Base-by-base conservation (phyloP, 2,113 vertebrate genomes). In the Oophaga pumilio region DNA sequence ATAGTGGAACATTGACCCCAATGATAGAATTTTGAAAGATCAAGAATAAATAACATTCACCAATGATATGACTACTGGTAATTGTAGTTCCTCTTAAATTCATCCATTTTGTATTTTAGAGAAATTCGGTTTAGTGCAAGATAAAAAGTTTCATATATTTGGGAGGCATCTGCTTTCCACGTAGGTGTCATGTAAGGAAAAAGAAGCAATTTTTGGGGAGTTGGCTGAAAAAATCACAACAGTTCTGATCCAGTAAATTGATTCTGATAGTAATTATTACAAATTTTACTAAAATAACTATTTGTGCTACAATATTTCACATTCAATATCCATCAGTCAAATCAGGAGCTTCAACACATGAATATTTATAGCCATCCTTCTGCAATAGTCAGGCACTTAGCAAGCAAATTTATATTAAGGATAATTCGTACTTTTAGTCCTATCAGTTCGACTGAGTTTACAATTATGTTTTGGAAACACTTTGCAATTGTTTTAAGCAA, bases 311-410 rank as follows among this genome's bases (percentile, higher is more conserved):
- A 85, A 50, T 77, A n/a, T 85, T 49, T 85, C 84, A 77, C 73
- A 78, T 15, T 20, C 57, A 77, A 85, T 85, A 77, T 78, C 84
- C 84, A 85, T 85, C 84, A 85, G 74, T 64, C 84, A 77, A 52
- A 85, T 85, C 59, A 85, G 26, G 84, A 66, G 50, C 20, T 77
- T 62, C 43, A 85, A 78, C 33, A 52, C 84, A 85, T 85, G 43
- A 85, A 85, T 85, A 85, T 77, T 85, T 77, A 85, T 85, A 53
- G 57, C 57, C 66, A 57, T 76, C 33, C 26, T 53, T 68, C 62
- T 53, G 81, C 62, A 83, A 68, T 26, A 82, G 62, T 66, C 22
- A 82, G 26, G 43, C 81, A 68, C 62, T 82, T 82, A 66, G 59
- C 53, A 83, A 83, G 81, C 64, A 83, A 12, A 52, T 26, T 83